A percentile compares a stretch with the other conserved stretches of the same genome.
Evolutionary conservation across 2,888 invertebrate species (phyloP).

Genomic region (Euproctis similis): DNA sequence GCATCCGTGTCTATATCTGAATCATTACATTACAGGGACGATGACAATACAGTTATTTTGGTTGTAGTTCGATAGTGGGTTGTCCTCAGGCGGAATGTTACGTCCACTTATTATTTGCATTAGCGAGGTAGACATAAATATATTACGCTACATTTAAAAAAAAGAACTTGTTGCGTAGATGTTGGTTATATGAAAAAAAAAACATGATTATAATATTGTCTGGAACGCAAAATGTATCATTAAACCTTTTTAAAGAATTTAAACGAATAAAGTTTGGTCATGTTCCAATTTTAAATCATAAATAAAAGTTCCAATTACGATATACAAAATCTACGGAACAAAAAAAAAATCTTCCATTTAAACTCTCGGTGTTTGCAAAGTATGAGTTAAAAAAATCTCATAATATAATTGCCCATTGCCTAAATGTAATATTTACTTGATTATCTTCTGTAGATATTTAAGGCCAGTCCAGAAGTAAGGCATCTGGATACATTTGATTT

Average conservation of each 20-base stretch:
- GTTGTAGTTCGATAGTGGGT: constrained; percentile 19
- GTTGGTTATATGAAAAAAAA: constrained; percentile 3
- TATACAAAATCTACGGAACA: constrained; percentile 9
- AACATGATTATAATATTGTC: too few species aligned
- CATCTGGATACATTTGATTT: constrained; percentile 20
- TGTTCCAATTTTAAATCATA: too few species aligned
- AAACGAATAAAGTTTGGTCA: too few species aligned
- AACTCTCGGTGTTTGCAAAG: constrained; percentile 24
- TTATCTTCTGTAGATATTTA: too few species aligned
- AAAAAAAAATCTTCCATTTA: constrained; percentile 13
- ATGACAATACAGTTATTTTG: constrained; percentile 60
- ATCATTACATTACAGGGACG: constrained; percentile 63
- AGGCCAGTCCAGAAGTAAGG: constrained; percentile 21
- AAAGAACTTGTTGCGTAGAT: constrained; percentile 11
- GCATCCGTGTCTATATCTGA: constrained; percentile 47
- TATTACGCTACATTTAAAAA: constrained; percentile 16
- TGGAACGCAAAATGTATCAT: too few species aligned
- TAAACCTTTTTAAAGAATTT: too few species aligned
- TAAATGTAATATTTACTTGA: too few species aligned
- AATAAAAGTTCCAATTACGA: too few species aligned
- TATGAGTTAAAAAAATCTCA: constrained; percentile 19
- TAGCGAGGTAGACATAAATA: constrained; percentile 19
- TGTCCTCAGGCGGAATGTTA: constrained; percentile 19
- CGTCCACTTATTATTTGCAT: constrained; percentile 27
- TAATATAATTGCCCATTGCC: too few species aligned